Evolutionary conservation across 1,140 invertebrate species (phyloP).

Genomic region (Drosophila equinoxialis): DNA sequence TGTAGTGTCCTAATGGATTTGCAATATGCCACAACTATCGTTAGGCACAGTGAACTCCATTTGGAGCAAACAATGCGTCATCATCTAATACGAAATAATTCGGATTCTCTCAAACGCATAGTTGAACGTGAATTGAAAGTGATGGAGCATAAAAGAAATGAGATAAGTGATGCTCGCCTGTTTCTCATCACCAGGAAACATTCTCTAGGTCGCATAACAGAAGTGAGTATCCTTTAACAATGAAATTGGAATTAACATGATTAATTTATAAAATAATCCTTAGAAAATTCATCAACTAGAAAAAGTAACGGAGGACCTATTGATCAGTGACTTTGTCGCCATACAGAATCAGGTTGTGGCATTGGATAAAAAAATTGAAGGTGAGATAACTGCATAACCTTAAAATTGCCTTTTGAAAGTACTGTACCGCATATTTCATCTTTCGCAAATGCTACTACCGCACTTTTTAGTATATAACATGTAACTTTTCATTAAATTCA

Average conservation of each 20-base stretch:
- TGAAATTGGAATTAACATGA: too few relatives aligned
- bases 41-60: constrained; percentile 17
- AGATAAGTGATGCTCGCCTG: constrained; percentile 57
- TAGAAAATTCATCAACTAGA: constrained; percentile 55
- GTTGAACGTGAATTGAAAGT: constrained; percentile 23
- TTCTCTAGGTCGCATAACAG: constrained; percentile 30
- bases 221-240: constrained; percentile 29
- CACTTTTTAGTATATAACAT: too few relatives aligned
- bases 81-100: constrained; percentile 5
- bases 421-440: too few relatives aligned
- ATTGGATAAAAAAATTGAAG: constrained; percentile 70
- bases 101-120: constrained; percentile 10
- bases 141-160: constrained; percentile 46
- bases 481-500: too few relatives aligned
- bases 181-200: constrained; percentile 54
- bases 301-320: constrained; percentile 49
- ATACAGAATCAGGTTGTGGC: constrained; percentile 56
- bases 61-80: constrained; percentile 7
- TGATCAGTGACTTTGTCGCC: constrained; percentile 52
- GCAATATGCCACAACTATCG: constrained; percentile 5
- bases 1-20: constrained; percentile 35
- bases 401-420: too few relatives aligned
- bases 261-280: background rate
- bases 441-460: too few relatives aligned
- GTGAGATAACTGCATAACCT: constrained; percentile 2